A percentile compares a stretch with the other conserved stretches of the same genome.
Evolutionary conservation across 2,113 vertebrate genomes (phyloP).

Genomic region (Mungos mungo): DNA sequence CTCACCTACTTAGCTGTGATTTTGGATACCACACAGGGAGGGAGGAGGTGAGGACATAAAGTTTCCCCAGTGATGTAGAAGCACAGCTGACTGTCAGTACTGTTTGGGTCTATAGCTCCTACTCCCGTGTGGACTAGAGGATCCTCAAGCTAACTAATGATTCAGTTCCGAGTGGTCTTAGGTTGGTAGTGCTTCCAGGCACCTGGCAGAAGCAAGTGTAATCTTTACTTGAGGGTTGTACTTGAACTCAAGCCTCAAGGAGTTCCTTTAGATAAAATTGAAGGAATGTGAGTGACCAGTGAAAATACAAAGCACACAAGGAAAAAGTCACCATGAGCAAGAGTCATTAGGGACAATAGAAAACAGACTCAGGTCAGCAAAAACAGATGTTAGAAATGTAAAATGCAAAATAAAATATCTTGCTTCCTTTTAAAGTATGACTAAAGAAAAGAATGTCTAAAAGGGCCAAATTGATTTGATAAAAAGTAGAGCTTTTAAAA

Average conservation of each 20-base stretch:
- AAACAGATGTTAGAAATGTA: background rate
- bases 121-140: background rate
- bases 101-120: background rate
- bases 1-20: background rate
- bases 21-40: background rate
- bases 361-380: background rate
- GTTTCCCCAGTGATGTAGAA: background rate
- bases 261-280: constrained; percentile 21
- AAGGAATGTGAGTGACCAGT: background rate
- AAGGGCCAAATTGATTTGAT: background rate
- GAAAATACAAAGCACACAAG: constrained; percentile 1
- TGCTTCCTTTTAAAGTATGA: background rate
- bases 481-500: background rate
- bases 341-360: background rate
- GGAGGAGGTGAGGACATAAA: background rate
- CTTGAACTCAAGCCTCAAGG: background rate
- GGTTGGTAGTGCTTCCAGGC: background rate
- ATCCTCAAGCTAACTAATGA: background rate
- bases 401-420: background rate
- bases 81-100: background rate
- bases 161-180: background rate
- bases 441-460: background rate
- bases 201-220: background rate
- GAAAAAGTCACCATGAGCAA: background rate
- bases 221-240: background rate